Evolutionary conservation across 30 jellyfish, hydroid and myxozoan genomes (phyloP).

Genomic region (Morbakka virulenta): DNA sequence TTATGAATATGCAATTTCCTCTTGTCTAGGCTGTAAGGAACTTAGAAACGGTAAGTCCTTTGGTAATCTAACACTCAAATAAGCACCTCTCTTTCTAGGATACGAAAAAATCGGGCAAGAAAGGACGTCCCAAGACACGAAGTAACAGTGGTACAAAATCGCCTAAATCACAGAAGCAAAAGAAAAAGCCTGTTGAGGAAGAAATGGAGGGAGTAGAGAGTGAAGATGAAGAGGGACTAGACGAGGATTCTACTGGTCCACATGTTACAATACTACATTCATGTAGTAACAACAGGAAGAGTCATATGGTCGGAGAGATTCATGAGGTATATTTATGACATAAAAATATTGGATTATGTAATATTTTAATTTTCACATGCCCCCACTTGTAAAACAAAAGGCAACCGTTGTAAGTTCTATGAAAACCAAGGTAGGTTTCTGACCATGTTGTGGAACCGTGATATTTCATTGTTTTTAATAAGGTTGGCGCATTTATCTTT

Average conservation of each 20-base stretch:
- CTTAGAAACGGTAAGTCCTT: too few species aligned
- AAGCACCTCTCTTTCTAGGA: too few species aligned
- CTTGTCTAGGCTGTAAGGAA: not conserved
- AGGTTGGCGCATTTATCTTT: too few species aligned
- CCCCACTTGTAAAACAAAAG: too few species aligned
- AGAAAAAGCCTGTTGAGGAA: not conserved
- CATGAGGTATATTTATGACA: too few species aligned
- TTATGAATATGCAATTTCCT: not conserved
- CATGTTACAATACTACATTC: conserved; percentile 78
- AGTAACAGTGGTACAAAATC: not conserved
- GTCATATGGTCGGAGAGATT: conserved; percentile 76
- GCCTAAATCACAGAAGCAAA: not conserved
- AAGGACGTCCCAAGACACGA: not conserved
- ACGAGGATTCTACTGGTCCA: conserved; percentile 54
- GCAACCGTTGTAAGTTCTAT: too few species aligned
- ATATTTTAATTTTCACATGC: too few species aligned
- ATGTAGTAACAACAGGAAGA: conserved; percentile 60
- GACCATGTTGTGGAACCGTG: too few species aligned
- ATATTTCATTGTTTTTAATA: too few species aligned
- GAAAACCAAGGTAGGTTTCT: too few species aligned
- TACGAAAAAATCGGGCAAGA: not conserved
- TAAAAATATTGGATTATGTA: too few species aligned
- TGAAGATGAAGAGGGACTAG: conserved; percentile 60
- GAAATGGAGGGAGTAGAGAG: conserved; percentile 45
- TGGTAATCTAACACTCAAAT: too few species aligned